A percentile compares a stretch with the other conserved stretches of the same genome.
Evolutionary conservation across 2,113 vertebrate species (phyloP).

Genomic region (Synchiropus splendidus): DNA sequence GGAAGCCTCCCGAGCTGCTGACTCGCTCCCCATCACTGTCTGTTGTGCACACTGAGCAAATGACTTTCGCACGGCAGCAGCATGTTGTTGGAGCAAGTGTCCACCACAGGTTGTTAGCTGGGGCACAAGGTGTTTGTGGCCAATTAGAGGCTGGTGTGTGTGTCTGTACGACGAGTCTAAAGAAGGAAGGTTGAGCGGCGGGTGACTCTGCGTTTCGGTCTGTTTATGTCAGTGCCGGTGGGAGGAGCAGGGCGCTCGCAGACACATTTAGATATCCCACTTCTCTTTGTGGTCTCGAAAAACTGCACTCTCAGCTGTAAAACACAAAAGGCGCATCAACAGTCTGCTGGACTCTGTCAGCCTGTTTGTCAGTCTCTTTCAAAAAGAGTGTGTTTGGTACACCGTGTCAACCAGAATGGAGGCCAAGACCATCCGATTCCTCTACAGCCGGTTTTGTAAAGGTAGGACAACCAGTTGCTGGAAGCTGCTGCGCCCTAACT

Average conservation of each 20-base stretch:
- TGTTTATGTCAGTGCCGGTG: slow-evolving; percentile 22
- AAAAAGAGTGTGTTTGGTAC: background rate
- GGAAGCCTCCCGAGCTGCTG: no score
- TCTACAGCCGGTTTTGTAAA: slow-evolving; percentile 57
- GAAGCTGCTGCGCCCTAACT: slow-evolving; percentile 16
- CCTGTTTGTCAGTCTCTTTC: slow-evolving; percentile 5
- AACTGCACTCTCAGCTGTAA: slow-evolving; percentile 65
- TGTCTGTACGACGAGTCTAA: slow-evolving; percentile 3
- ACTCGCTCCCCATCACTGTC: slow-evolving; percentile 46
- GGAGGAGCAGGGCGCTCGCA: slow-evolving; percentile 12
- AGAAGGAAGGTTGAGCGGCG: slow-evolving; percentile 4
- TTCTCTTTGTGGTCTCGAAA: slow-evolving; percentile 60
- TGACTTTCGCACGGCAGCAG: slow-evolving; percentile 27
- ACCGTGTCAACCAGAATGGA: slow-evolving; percentile 43
- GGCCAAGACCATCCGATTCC: slow-evolving; percentile 51
- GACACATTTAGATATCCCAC: slow-evolving; percentile 57
- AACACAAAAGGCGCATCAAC: slow-evolving; percentile 48
- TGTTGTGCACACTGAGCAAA: slow-evolving; percentile 21
- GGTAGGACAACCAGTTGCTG: slow-evolving; percentile 43
- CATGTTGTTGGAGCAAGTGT: slow-evolving; percentile 37
- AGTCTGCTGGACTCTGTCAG: slow-evolving; percentile 20
- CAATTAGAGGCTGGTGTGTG: slow-evolving; percentile 10
- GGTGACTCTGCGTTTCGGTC: slow-evolving; percentile 25
- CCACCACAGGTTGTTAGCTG: slow-evolving; percentile 34
- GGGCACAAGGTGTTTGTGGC: slow-evolving; percentile 1